phyloP scores from a whole-genome alignment of 1,140 invertebrate genomes.

The Drosophila kikkawai region DNA sequence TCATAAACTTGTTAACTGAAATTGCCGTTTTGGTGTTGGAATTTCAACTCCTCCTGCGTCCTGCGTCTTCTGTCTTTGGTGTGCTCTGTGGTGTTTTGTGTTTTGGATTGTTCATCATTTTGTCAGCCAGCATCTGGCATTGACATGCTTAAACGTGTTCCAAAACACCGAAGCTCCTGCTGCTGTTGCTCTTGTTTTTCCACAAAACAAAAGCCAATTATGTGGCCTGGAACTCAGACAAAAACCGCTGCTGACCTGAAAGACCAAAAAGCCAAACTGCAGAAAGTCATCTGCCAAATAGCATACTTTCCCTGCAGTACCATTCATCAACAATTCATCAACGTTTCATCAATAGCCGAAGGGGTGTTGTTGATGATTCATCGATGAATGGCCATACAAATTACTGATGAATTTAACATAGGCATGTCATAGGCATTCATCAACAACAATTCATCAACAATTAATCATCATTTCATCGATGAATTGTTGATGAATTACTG shows the following conservation, averaged over 20 bases:
- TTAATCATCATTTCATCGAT: no score
- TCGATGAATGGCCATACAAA: no score
- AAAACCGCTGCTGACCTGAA: slow-evolving; percentile 28
- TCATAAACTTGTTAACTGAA: slow-evolving; percentile 77
- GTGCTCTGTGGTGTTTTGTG: slow-evolving; percentile 32
- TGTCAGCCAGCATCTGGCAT: slow-evolving; percentile 56
- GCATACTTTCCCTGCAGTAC: no score
- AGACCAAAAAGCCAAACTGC: slow-evolving; percentile 18
- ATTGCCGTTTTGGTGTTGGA: slow-evolving; percentile 55
- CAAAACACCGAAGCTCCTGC: slow-evolving; percentile 12
- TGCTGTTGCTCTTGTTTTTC: slow-evolving; percentile 13
- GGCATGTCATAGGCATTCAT: no score
- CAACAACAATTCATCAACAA: no score
- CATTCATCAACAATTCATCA: no score
- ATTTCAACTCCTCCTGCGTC: slow-evolving; percentile 5
- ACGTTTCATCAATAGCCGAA: no score
- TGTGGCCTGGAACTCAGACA: slow-evolving; percentile 31
- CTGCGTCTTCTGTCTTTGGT: slow-evolving; percentile 20
- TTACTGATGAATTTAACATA: no score
- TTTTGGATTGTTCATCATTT: slow-evolving; percentile 65
- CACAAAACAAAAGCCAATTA: slow-evolving; percentile 56
- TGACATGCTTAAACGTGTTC: slow-evolving; percentile 67
- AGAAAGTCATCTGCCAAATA: slow-evolving; percentile 23
- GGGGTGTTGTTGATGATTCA: no score
- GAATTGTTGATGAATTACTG: no score